Evolutionary conservation across 2,888 invertebrate genomes (phyloP).

Genomic region (Acrocyrtus sp.): DNA sequence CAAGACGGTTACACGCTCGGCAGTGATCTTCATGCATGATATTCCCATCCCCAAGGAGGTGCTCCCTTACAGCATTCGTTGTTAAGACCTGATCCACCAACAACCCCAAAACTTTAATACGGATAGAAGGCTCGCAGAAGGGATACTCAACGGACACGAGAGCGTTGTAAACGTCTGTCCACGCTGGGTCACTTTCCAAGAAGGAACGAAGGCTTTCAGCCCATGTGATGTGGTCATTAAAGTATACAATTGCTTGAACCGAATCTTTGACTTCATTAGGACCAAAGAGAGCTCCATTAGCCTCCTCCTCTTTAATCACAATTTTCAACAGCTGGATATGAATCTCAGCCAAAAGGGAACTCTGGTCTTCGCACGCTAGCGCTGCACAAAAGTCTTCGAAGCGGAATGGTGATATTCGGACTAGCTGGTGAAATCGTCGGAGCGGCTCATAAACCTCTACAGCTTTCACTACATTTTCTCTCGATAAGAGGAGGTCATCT

Average conservation of each 20-base stretch:
- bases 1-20: conserved; percentile 88
- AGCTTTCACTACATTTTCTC: conserved; percentile 80
- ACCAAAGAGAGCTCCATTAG: conserved; percentile 94
- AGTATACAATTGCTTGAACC: conserved; percentile 90
- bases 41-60: conserved; percentile 71
- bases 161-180: conserved; percentile 65
- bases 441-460: conserved; percentile 95
- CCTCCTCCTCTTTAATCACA: conserved; percentile 90
- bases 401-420: conserved; percentile 91
- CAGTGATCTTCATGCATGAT: conserved; percentile 95
- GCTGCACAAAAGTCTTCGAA: conserved; percentile 98
- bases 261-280: conserved; percentile 97
- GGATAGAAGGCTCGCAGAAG: conserved; percentile 81
- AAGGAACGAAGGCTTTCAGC: conserved; percentile 90
- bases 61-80: conserved; percentile 89
- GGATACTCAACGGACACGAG: conserved; percentile 77
- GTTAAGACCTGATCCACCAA: conserved; percentile 94
- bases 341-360: conserved; percentile 88
- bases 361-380: conserved; percentile 90
- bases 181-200: conserved; percentile 83
- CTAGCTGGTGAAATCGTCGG: conserved; percentile 89
- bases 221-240: conserved; percentile 96
- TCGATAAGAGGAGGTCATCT: conserved; percentile 83
- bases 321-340: conserved; percentile 92
- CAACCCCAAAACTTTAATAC: conserved; percentile 86